phyloP scores from a whole-genome alignment of 2,113 vertebrate genomes.

The Tyto alba region DNA sequence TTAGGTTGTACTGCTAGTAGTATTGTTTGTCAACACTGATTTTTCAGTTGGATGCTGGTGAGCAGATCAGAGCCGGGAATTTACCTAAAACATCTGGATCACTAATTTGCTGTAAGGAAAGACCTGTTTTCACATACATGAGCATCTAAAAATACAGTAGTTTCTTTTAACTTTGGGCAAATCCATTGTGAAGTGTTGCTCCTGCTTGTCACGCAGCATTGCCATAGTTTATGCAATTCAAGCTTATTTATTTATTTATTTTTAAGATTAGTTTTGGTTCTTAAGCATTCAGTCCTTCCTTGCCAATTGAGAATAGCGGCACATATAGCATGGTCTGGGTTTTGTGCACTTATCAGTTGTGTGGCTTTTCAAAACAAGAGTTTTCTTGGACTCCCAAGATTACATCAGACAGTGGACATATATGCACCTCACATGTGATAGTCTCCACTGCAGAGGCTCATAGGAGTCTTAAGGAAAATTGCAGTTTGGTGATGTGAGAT shows the following conservation, averaged over 20 bases:
- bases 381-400: neutral
- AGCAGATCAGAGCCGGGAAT: neutral
- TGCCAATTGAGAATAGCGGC: neutral
- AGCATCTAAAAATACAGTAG: neutral
- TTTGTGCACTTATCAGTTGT: neutral
- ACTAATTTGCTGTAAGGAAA: neutral
- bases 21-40: neutral
- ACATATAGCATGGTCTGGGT: fast-evolving
- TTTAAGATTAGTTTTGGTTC: neutral
- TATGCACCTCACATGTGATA: neutral
- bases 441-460: fast-evolving
- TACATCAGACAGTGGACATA: neutral
- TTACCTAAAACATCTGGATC: neutral
- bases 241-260: neutral
- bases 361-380: neutral
- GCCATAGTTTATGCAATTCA: neutral
- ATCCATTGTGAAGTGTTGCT: neutral
- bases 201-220: neutral
- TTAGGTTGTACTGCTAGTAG: neutral
- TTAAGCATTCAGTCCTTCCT: neutral
- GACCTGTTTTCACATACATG: neutral
- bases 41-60: neutral
- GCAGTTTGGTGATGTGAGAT: neutral
- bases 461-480: neutral
- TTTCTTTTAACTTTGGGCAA: neutral